Conservation (phyloP, 2,888 invertebrate genomes). For the Antheraea yamamai region DNA sequence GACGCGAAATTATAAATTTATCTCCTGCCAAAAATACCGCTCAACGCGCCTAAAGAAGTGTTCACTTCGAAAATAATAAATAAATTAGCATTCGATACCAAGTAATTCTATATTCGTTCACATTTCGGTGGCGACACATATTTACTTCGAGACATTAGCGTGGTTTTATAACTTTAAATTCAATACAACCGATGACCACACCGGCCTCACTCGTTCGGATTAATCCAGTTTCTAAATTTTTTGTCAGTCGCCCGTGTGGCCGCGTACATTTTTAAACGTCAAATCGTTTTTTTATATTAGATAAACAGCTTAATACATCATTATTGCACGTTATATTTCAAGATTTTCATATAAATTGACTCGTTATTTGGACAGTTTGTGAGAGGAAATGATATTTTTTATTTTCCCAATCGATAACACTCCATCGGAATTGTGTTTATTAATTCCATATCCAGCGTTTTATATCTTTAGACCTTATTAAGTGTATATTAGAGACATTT, state of each 20-base stretch:
- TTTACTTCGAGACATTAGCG: constrained; percentile 19
- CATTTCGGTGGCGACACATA: constrained; percentile 28
- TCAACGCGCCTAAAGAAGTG: too few species aligned
- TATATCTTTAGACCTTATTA: constrained; percentile 16
- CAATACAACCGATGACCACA: constrained; percentile 1
- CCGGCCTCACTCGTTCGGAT: constrained; percentile 20
- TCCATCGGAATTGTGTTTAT: constrained; percentile 16
- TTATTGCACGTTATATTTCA: constrained; percentile 39
- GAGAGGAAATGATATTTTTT: constrained; percentile 22
- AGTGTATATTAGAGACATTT: constrained; percentile 16
- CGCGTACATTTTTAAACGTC: constrained; percentile 34
- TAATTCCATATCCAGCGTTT: constrained; percentile 17
- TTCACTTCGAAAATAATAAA: constrained; percentile 24
- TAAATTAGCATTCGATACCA: constrained; percentile 31
- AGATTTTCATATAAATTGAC: constrained; percentile 29
- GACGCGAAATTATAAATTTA: too few species aligned
- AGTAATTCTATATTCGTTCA: constrained; percentile 30
- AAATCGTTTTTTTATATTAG: constrained; percentile 30
- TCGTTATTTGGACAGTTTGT: constrained; percentile 26
- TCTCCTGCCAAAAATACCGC: too few species aligned
- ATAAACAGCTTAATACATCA: constrained; percentile 37
- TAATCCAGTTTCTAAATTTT: constrained; percentile 35
- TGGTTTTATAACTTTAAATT: constrained; percentile 11
- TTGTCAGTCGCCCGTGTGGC: constrained; percentile 33
- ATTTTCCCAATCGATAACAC: constrained; percentile 6